These are phyloP conservation scores for Philotrypesis tridentata DNA, from an alignment of 1,140 invertebrate species.

Conservation along the genomic window DNA sequence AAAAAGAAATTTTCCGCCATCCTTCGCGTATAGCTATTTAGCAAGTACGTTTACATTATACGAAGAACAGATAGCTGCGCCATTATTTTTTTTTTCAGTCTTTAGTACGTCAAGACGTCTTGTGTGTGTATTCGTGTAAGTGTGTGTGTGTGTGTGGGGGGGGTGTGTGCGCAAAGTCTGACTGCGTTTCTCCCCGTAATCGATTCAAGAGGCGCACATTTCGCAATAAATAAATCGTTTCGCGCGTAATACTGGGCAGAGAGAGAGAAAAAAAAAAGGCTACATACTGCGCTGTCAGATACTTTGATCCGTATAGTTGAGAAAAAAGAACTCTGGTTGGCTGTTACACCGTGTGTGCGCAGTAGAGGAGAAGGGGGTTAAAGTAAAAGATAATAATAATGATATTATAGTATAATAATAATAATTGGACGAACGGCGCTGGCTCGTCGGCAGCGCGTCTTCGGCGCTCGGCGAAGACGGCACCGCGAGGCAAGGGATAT, in stretches of 20 bases:
- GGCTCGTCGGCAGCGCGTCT: too few relatives aligned
- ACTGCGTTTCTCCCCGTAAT: conserved; percentile 1
- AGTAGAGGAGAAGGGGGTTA: too few relatives aligned
- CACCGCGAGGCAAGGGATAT: too few relatives aligned
- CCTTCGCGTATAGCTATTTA: conserved; percentile 47
- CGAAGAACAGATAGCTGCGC: conserved; percentile 47
- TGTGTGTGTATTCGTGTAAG: background rate
- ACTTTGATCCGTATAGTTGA: background rate
- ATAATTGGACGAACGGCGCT: background rate
- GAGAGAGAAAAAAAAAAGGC: too few relatives aligned
- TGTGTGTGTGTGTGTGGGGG: background rate
- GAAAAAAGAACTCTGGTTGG: too few relatives aligned
- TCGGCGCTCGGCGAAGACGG: background rate
- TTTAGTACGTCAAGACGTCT: conserved; percentile 58
- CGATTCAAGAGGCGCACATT: background rate
- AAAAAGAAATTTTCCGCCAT: conserved; percentile 8
- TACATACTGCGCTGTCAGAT: background rate
- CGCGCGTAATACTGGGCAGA: conserved; percentile 67
- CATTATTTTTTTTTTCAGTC: conserved; percentile 59
- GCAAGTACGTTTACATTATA: background rate
- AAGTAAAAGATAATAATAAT: too few relatives aligned
- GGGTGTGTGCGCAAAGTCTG: background rate
- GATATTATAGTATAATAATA: too few relatives aligned
- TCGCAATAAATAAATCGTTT: conserved; percentile 62
- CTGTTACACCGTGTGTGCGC: too few relatives aligned